These are phyloP conservation scores for Lamellibrachia columna DNA, from an alignment of 2,888 invertebrate genomes.

Conservation along the genomic window DNA sequence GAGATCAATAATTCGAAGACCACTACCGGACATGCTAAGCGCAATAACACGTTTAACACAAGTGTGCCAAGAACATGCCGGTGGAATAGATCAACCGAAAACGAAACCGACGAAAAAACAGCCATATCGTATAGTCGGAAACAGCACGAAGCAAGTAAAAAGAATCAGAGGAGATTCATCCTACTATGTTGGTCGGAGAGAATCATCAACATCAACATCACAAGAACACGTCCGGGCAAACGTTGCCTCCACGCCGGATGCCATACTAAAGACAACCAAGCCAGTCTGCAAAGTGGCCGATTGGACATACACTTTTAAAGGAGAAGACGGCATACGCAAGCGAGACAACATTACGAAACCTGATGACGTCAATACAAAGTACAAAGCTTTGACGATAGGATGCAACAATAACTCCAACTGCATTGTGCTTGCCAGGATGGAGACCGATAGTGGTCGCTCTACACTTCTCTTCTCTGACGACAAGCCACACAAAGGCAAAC, in stretches of 20 bases:
- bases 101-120: background rate
- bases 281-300: background rate
- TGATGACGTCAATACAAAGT: background rate
- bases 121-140: background rate
- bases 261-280: background rate
- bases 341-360: background rate
- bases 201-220: background rate
- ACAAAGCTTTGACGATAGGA: background rate
- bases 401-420: slow-evolving; percentile 10
- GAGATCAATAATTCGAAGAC: background rate
- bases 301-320: background rate
- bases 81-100: background rate
- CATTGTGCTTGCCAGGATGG: background rate
- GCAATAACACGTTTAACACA: background rate
- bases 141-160: background rate
- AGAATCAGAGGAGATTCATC: background rate
- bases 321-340: background rate
- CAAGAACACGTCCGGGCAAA: background rate
- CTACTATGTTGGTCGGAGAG: background rate
- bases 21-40: background rate
- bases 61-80: background rate
- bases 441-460: background rate
- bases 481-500: background rate
- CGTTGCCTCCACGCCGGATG: background rate
- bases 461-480: background rate